Evolutionary conservation across 2,797 vertebrate species (phyloP), one percentile per base, ranked within the genome.

Genomic region (Pagetopsis macropterus): DNA sequence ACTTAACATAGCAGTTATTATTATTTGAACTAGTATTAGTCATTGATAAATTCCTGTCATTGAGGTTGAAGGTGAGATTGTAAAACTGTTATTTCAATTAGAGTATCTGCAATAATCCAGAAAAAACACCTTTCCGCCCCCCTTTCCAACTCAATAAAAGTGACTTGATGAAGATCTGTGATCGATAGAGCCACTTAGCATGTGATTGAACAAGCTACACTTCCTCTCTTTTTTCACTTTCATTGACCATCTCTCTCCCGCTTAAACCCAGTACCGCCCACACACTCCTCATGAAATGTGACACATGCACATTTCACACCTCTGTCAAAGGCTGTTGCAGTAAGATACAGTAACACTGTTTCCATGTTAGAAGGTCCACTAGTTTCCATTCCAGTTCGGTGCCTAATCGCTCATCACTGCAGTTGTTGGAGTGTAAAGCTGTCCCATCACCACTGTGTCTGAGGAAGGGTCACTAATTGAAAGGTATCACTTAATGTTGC

Each of bases 131-230:
- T 58, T 60, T 37, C 41, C 12, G 48, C 46, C 23, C 15, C 40
- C n/a, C 23, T 12, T n/a, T 66, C 15, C 17, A 16, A 65, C 65
- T 81, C 78, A 65, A 84, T 82, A 68, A 81, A 75, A 72, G 40
- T 54, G 69, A 48, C 62, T 61, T 79, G 73, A 87, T 85, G 81
- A 89, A 78, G 74, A 83, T 57, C 57, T 52, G 57, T 64, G 73
- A 87, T 89, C 79, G 78, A 90, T 87, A 81, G n/a, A 83, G 71
- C 65, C 76, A 85, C 78, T 69, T 81, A 72, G 77, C 72, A 72
- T 71, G 55, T 63, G 76, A 89, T 64, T 76, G 77, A 87, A 65
- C 70, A 64, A 70, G 71, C 44, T 14, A 65, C 65, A 79, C 79
- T 67, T 2, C 16, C 60, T 37, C 54, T 81, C 55, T 3, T 44